Evolutionary conservation across 2,113 vertebrate genomes (phyloP), one percentile per base, ranked within the genome.

Genomic region (Oryzias melastigma): DNA sequence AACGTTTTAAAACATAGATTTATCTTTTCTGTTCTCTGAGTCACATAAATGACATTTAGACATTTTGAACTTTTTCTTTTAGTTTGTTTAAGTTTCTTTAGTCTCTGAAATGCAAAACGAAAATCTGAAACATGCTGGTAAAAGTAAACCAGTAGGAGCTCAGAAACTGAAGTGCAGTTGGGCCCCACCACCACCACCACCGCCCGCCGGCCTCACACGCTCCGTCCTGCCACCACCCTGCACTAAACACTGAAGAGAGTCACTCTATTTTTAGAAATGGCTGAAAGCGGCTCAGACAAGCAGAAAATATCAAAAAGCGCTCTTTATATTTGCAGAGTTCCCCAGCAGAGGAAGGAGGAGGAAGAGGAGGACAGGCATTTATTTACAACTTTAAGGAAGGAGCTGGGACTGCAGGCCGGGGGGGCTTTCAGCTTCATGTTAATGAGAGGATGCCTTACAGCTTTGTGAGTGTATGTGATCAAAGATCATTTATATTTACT

Each of bases 281-380:
- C 81, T 81, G 73, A 85, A 84, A 87, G 87, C 83, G 49, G 77
- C 71, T 76, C 81, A 84, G 81, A 83, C 71, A 60, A 82, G 77
- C 86, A 81, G 80, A 82, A 85, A 84, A 85, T 62, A 81, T 77
- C 59, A 79, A 78, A 83, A 84, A 65, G 60, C 70, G 61, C 64
- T 77, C 78, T 52, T 82, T 75, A 71, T 64, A 80, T 77, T 62
- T 77, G 49, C 69, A 67, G 75, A 81, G 77, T 56, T 73, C 61
- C 59, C 58, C 51, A 16, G 65, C 52, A 58, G 56, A 52, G 50
- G 52, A 40, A 35, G 45, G 22, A 49, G n/a, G 29, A 54, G 45
- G 40, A 51, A n/a, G 47, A 24, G 47, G 64, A 24, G 52, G 62
- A 47, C 2, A 53, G 53, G 49, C 16, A 24, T 50, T 68, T 73